These are phyloP conservation scores for Lepidurus couesii DNA, from an alignment of 1,140 invertebrate species.

Conservation along the genomic window DNA sequence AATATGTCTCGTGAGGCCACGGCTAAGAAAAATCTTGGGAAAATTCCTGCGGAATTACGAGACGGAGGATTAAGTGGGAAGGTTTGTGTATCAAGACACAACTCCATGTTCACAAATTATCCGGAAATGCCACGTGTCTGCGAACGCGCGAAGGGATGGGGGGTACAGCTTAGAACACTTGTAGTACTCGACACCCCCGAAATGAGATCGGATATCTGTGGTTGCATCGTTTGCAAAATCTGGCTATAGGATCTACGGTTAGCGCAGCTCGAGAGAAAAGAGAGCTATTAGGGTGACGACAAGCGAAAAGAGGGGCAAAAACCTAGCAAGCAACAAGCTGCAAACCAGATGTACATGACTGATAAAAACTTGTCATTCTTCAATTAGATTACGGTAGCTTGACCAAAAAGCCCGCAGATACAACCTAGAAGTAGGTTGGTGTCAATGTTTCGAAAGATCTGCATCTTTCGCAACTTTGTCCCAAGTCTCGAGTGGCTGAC, in stretches of 20 bases:
- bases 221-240: conserved; percentile 13
- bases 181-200: background rate
- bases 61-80: background rate
- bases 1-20: background rate
- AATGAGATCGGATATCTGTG: background rate
- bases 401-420: background rate
- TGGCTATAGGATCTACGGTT: background rate
- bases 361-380: background rate
- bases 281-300: conserved; percentile 11
- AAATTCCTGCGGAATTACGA: background rate
- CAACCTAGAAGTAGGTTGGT: background rate
- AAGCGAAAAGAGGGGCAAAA: conserved; percentile 6
- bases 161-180: background rate
- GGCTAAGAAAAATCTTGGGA: background rate
- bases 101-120: background rate
- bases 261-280: background rate
- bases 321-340: background rate
- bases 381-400: conserved; percentile 7
- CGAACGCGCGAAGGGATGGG: background rate
- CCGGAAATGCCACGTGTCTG: background rate
- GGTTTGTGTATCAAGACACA: background rate
- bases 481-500: background rate
- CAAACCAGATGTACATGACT: background rate
- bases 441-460: background rate
- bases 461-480: background rate